A percentile compares a stretch with the other conserved stretches of the same genome.
phyloP scores from a whole-genome alignment of 2,888 invertebrate genomes.

The Lithophane semibrunnea region DNA sequence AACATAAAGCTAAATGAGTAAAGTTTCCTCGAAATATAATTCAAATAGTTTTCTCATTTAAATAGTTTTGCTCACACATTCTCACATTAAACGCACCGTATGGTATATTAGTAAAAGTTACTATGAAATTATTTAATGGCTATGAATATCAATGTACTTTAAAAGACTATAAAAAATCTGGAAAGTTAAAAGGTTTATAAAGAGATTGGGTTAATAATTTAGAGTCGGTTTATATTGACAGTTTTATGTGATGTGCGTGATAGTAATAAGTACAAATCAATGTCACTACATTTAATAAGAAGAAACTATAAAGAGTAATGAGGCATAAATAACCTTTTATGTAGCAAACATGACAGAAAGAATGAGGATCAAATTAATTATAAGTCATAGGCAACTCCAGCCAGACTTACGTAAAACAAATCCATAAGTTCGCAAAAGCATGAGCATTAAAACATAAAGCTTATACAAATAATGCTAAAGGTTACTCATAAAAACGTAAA shows the following conservation, averaged over 20 bases:
- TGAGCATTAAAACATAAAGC: conserved; percentile 55
- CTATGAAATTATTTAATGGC: conserved; percentile 62
- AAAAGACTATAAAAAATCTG: conserved; percentile 65
- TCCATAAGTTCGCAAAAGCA: conserved; percentile 33
- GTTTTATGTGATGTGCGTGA: conserved; percentile 62
- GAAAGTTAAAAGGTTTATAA: conserved; percentile 66
- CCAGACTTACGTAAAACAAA: conserved; percentile 41
- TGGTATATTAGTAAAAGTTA: conserved; percentile 60
- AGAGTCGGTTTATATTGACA: conserved; percentile 64
- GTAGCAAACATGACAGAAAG: conserved; percentile 4
- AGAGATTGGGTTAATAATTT: conserved; percentile 65
- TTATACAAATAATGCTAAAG: conserved; percentile 66
- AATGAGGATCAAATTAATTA: conserved; percentile 16
- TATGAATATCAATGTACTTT: conserved; percentile 67
- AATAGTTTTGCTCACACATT: conserved; percentile 57
- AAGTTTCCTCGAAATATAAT: conserved; percentile 43
- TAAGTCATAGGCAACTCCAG: conserved; percentile 1
- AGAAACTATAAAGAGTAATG: conserved; percentile 25
- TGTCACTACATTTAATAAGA: conserved; percentile 46
- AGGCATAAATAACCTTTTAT: conserved; percentile 1
- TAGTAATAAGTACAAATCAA: conserved; percentile 65
- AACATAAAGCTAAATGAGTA: conserved; percentile 44
- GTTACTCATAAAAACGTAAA: conserved; percentile 65
- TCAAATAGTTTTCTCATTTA: conserved; percentile 41
- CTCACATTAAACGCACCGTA: conserved; percentile 47